phyloP scores from a whole-genome alignment of 1,140 invertebrate species.

The Anoplolepis gracilipes region DNA sequence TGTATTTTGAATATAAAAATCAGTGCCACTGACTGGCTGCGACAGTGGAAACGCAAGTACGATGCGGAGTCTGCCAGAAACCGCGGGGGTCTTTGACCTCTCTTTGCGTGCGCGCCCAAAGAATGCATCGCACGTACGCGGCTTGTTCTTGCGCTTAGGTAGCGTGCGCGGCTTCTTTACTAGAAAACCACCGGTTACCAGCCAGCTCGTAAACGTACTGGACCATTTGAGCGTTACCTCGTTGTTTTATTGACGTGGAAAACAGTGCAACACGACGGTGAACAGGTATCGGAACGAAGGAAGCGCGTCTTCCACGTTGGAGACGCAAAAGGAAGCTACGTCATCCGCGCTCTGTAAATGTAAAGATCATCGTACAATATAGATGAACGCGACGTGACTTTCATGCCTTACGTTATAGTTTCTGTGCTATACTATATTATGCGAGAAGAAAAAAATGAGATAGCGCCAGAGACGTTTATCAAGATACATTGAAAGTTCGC shows the following conservation, averaged over 20 bases:
- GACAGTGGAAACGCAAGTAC: conserved; percentile 6
- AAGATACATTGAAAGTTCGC: neutral
- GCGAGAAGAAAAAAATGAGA: neutral
- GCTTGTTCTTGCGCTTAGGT: conserved; percentile 54
- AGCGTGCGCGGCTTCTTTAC: conserved; percentile 41
- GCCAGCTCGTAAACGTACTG: conserved; percentile 39
- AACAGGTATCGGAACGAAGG: neutral
- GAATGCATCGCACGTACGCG: conserved; percentile 59
- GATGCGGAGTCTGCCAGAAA: conserved; percentile 39
- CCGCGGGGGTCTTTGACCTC: conserved; percentile 44
- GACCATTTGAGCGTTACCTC: conserved; percentile 26
- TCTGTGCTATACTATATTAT: neutral
- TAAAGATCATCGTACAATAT: conserved; percentile 4
- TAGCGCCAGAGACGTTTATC: neutral
- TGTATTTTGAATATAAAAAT: neutral
- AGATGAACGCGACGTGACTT: too few relatives aligned
- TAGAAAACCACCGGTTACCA: conserved; percentile 38
- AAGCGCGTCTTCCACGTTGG: neutral
- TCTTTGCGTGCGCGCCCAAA: conserved; percentile 30
- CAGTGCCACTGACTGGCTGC: neutral
- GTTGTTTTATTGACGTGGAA: conserved; percentile 18
- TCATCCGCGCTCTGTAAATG: conserved; percentile 26
- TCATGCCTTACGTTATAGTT: neutral
- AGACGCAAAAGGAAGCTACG: conserved; percentile 21
- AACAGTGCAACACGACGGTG: neutral